Percentiles rank a stretch among this genome's conserved stretches.
Evolutionary conservation across 2,797 vertebrate species (phyloP).

Genomic region (Cossypha caffra): DNA sequence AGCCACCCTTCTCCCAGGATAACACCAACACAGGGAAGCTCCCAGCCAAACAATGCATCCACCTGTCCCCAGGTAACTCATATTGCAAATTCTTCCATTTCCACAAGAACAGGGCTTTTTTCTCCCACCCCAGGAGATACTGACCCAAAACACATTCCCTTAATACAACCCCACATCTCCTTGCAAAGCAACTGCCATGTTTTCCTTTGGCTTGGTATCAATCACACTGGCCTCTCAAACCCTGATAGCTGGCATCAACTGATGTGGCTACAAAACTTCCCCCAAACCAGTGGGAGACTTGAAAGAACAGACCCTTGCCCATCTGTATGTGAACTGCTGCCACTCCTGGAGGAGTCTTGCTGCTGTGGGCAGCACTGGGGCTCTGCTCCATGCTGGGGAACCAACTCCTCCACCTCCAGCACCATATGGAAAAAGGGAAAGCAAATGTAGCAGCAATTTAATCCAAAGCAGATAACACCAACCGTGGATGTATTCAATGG

Average conservation of each 20-base stretch:
- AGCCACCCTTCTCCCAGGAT: neutral
- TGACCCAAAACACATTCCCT: neutral
- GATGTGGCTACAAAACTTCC: neutral
- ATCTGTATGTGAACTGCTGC: neutral
- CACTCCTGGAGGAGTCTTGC: neutral
- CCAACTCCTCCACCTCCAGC: neutral
- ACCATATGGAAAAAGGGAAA: neutral
- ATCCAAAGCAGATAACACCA: conserved; percentile 35
- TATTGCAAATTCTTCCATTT: neutral
- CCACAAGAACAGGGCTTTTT: neutral
- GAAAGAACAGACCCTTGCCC: neutral
- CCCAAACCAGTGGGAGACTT: neutral
- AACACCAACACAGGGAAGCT: neutral
- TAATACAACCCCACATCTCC: neutral
- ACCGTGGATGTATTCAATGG: neutral
- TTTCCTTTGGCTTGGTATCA: neutral
- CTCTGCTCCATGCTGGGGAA: neutral
- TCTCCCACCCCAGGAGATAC: neutral
- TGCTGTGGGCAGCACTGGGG: neutral
- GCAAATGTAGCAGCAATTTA: neutral
- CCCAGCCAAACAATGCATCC: neutral
- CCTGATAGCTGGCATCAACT: neutral
- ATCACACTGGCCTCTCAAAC: neutral
- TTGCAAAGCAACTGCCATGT: neutral
- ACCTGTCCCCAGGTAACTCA: neutral